Evolutionary conservation across 2,113 vertebrate genomes (phyloP), one percentile per base, ranked within the genome.

Genomic region (Petromus typicus): DNA sequence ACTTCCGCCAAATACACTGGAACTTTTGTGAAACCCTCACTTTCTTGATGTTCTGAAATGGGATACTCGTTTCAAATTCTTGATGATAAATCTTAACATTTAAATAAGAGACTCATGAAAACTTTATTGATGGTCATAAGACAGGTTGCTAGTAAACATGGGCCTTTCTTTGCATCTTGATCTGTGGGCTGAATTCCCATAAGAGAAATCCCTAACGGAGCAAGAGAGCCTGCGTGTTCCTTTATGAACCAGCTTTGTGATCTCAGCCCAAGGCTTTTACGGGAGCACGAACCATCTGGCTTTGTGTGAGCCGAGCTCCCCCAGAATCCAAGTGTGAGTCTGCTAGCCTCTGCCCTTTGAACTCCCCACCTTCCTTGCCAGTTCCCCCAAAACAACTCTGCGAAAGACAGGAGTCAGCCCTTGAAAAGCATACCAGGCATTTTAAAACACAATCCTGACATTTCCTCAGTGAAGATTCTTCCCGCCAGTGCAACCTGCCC

Each of bases 281-380:
- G 97, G 66, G 94, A 97, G 98, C 98, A 97, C 94, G 95, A 98
- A 98, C 98, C 98, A 98, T 99, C 99, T 99, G 99, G 99, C 99
- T 99, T 98, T 98, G 98, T 98, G 95, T 81, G 97, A 97, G 98
- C 94, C 94, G 96, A 99, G 98, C 92, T 95, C 98, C 98, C 99
- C 98, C 97, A 98, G 98, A 99, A 99, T 99, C 98, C 98, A 98
- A 86, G 98, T 98, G 98, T 98, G 98, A 98, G 98, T 17, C 63
- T 80, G 97, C 97, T 95, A 97, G 95, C 97, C 93, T 94, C 96
- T 67, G 75, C 96, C 97, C 98, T 98, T 97, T 92, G 94, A 96
- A 84, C 93, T 85, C 80, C 66, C 84, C 80, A 90, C 66, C 83
- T 96, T 94, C 79, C 61, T 63, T 17, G 95, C 92, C 48, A 71